Base-by-base conservation (phyloP, 2,797 vertebrate species). In the Pipistrellus pipistrellus region DNA sequence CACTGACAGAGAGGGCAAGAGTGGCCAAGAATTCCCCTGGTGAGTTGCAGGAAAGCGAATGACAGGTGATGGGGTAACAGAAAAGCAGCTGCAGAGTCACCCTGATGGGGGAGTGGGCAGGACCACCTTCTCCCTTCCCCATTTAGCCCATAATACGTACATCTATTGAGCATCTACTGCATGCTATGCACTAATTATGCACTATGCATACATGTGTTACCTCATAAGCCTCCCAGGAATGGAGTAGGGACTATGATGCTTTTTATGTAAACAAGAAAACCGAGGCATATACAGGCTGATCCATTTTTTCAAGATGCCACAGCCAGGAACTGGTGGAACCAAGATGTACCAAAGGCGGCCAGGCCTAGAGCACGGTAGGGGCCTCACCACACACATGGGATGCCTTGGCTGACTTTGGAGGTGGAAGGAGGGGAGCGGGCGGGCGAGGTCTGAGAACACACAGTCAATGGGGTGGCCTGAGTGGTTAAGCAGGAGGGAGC, bases 221-320 rank as follows among this genome's bases (percentile, higher is more conserved):
- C 1, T 1, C 10, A 64, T 57, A 76, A 55, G 7, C n/a, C 57
- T 93, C 87, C 71, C 11, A 87, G 46, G 66, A 89, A 72, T 11
- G 23, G 21, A 8, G 32, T 53, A 44, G 21, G 8, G n/a, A 44
- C 53, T 76, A 32, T 35, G 90, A 64, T 66, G 44, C 2, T 6
- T 69, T 71, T 71, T 62, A 30, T 59, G 38, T 21, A 46, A 80
- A 64, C 64, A 80, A 80, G 48, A 72, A 96, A 89, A 72, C 11
- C 14, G 11, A 80, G 20, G 23, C 48, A 85, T n/a, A 71, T 25
- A 25, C 51, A 62, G 13, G 3, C 7, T 72, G 35, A 89, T 44
- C 88, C 51, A 62, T 35, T 71, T 86, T 44, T 62, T 41, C 38
- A 72, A 59, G 48, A 75, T 59, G 71, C 77, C 3, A 25, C n/a